Conservation (phyloP, 2,797 vertebrate species). For the Antrozous pallidus region DNA sequence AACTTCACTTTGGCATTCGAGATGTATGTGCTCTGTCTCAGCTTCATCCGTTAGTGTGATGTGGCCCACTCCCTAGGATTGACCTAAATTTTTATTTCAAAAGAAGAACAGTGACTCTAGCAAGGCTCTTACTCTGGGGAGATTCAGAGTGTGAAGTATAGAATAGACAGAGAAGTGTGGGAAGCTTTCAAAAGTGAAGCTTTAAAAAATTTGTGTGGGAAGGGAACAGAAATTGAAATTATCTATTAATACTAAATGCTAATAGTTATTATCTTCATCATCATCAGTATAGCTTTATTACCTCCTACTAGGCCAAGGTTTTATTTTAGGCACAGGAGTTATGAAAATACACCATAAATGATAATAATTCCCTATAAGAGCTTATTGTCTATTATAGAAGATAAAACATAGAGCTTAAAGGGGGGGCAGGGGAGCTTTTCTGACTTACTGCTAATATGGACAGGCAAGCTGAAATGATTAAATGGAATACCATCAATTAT, state of each 20-base stretch:
- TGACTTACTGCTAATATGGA: neutral
- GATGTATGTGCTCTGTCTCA: neutral
- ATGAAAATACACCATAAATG: neutral
- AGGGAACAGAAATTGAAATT: neutral
- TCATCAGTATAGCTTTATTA: neutral
- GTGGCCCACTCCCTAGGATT: neutral
- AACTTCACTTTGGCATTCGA: neutral
- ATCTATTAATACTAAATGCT: neutral
- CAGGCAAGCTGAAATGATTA: neutral
- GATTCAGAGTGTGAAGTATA: neutral
- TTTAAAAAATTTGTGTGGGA: conserved; percentile 25
- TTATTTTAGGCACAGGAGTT: neutral
- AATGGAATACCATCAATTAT: neutral
- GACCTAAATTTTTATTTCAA: neutral
- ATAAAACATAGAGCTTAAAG: neutral
- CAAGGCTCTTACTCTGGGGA: neutral
- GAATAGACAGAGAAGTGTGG: neutral
- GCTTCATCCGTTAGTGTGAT: neutral
- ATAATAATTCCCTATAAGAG: neutral
- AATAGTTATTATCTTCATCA: neutral
- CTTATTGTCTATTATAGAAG: neutral
- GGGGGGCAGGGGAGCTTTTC: neutral
- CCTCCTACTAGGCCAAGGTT: neutral
- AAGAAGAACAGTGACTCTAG: neutral
- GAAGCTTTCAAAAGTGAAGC: conserved; percentile 35